Conservation (phyloP, 2,888 invertebrate species). For the Hirtodrosophila alboralis region DNA sequence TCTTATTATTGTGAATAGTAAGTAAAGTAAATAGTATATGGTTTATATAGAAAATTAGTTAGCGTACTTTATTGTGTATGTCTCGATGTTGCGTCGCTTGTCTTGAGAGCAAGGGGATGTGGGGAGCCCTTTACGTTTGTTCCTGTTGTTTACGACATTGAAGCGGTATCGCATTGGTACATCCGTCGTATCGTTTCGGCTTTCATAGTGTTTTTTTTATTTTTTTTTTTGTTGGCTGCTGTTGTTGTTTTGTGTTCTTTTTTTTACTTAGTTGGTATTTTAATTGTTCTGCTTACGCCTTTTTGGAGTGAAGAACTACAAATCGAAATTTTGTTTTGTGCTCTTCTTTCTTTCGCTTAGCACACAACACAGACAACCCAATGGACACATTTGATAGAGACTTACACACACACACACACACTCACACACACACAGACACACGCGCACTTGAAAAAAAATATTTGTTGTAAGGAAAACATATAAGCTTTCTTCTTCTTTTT, state of each 20-base stretch:
- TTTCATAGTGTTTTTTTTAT: conserved; percentile 37
- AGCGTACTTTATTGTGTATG: conserved; percentile 56
- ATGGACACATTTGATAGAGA: neutral
- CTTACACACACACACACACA: conserved; percentile 29
- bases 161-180: conserved; percentile 50
- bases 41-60: conserved; percentile 22
- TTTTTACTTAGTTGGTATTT: conserved; percentile 38
- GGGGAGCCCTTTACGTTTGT: conserved; percentile 47
- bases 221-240: conserved; percentile 15
- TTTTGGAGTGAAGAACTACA: conserved; percentile 42
- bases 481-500: too few species aligned
- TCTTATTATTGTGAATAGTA: neutral
- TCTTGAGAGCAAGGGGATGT: conserved; percentile 11
- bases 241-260: conserved; percentile 16
- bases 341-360: conserved; percentile 2
- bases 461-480: conserved; percentile 39
- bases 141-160: conserved; percentile 58
- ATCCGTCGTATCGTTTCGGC: conserved; percentile 63
- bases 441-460: conserved; percentile 58
- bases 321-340: conserved; percentile 45
- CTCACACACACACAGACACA: conserved; percentile 20
- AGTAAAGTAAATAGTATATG: conserved; percentile 10
- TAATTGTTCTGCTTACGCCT: conserved; percentile 55
- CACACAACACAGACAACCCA: conserved; percentile 7
- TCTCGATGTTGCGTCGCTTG: conserved; percentile 46